Evolutionary conservation across 1,140 invertebrate species (phyloP).

Genomic region (Aphaenogaster ashmeadi): DNA sequence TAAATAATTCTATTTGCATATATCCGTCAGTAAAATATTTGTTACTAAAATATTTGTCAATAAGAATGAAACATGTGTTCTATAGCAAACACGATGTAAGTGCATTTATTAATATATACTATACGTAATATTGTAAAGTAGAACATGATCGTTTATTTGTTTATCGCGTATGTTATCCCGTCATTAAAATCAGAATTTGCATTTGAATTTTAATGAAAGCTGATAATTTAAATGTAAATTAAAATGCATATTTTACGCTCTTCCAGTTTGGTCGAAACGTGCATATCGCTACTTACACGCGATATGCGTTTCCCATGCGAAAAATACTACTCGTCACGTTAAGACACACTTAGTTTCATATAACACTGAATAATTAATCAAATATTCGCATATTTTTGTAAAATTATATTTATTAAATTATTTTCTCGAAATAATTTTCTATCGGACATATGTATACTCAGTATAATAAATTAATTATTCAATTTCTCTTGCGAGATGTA

Average conservation of each 20-base stretch:
- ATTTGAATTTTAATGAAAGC: slow-evolving; percentile 62
- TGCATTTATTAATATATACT: slow-evolving; percentile 42
- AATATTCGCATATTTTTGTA: slow-evolving; percentile 4
- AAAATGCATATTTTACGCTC: slow-evolving; percentile 59
- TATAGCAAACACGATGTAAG: slow-evolving; percentile 27
- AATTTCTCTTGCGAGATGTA: neutral
- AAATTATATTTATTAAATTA: neutral
- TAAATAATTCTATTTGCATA: neutral
- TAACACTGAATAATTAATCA: neutral
- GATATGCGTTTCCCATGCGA: neutral
- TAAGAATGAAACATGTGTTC: neutral
- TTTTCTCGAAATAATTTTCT: slow-evolving; percentile 19
- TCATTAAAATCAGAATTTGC: slow-evolving; percentile 52
- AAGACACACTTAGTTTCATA: slow-evolving; percentile 18
- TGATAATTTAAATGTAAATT: slow-evolving; percentile 62
- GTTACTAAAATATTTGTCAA: slow-evolving; percentile 33
- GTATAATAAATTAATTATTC: neutral
- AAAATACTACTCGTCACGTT: neutral
- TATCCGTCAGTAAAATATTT: neutral
- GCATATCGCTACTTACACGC: neutral
- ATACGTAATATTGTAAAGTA: slow-evolving; percentile 12
- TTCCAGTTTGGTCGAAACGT: slow-evolving; percentile 15
- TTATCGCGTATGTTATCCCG: slow-evolving; percentile 3
- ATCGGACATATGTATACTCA: neutral
- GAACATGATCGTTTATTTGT: slow-evolving; percentile 54